Evolutionary conservation across 1,140 invertebrate species (phyloP), one percentile per base, ranked within the genome.

Genomic region (Drosophila serrata): DNA sequence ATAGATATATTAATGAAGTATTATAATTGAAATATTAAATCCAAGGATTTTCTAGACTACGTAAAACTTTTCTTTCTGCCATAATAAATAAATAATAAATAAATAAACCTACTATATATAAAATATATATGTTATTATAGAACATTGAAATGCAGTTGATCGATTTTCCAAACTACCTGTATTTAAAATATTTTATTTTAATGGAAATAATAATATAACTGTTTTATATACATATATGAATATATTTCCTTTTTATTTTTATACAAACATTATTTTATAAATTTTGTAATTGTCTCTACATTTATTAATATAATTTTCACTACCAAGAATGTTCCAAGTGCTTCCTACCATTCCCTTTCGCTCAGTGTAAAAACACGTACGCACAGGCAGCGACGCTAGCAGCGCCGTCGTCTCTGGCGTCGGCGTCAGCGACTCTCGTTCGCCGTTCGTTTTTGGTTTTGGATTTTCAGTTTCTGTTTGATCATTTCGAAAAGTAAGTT

Each of bases 401-500:
- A 45, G 67, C 67, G 63, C 35, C 39, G 48, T 42, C 55, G 53
- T 49, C 58, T 35, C 62, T 27, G 64, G 9, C 43, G 29, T 22
- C 64, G 43, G 33, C 63, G 31, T 15, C 33, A 65, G 31, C 62
- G 49, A 15, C 58, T 56, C 73, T 75, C 75, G 82, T 60, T 76
- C 55, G 72, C 65, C 35, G 76, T 75, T 69, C 56, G 65, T 61
- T 58, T 78, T 72, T 68, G 35, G 70, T 79, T 86, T 87, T 55
- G 51, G 51, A 55, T 55, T 55, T 55, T 55, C 33, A 55, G 51
- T 55, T 67, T 80, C 77, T 84, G 84, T 88, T 81, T 81, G 85
- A 88, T 88, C 85, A 88, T 77, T 90, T 90, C 85, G 85, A 90
- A 85, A 81, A 84, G 77, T 75, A 81, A 88, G 65, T 82, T 88